Base-by-base conservation (phyloP, 2,888 invertebrate species). In the Amblyjoppa fuscipennis region DNA sequence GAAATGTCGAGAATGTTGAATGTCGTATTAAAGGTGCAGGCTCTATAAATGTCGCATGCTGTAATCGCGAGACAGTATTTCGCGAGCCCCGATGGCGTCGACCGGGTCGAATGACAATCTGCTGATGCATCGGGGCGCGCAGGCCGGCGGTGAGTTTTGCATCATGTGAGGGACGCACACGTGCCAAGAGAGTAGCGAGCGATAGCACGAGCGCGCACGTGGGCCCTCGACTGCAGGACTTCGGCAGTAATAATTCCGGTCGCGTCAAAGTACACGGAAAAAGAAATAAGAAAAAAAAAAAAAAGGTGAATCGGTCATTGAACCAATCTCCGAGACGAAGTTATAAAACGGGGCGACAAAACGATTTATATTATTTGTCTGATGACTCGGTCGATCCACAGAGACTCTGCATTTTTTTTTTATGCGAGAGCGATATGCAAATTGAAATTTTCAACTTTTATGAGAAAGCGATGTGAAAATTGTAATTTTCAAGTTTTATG, bases 121-220 rank as follows among this genome's bases (percentile, higher is more conserved):
- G 56, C 56, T 56, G 56, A 56, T 56, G 56, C 56, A 56, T 56
- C 56, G 25, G 34, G 25, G 9, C 51, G 69, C 69, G 16, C 11
- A 11, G 49, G 20, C 38, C 7, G 38, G 31, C n/a, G 59, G n/a
- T 38, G 61, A 25, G 31, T 20, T 73, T 53, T 49, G 82, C 73
- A 74, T 79, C 78, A 83, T 78, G 83, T 78, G 83, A 78, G 74
- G 59, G 20, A 3, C n/a, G 61, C 59, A 75, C 83, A 83, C 79
- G 83, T 83, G 83, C 83, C 79, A 83, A 83, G 59, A 66, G n/a
- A 77, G 64, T 59, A 64, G 61, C 61, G 70, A 75, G 79, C 41
- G 51, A 74, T 53, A 79, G 59, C 82, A 73, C 76, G 71, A 56
- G 71, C 25, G 51, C 66, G 69, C 77, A 77, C 83, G 83, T 74